These are phyloP conservation scores for Danio tinwini DNA, from an alignment of 2,797 vertebrate species.

Conservation along the genomic window DNA sequence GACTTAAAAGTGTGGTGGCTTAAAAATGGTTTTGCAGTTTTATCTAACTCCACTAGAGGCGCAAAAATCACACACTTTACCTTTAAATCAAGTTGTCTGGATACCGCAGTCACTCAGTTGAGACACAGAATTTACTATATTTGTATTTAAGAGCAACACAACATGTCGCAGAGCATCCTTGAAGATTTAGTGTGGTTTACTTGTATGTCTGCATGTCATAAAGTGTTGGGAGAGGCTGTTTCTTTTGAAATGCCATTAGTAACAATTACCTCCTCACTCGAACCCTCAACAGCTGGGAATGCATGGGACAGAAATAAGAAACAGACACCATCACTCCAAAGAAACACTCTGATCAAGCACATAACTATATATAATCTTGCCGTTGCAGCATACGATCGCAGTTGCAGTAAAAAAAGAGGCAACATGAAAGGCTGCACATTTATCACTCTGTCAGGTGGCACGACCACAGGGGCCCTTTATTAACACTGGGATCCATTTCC, in stretches of 20 bases:
- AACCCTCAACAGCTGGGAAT: constrained; percentile 69
- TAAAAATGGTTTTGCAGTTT: neutral
- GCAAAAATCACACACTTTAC: neutral
- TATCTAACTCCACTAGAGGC: neutral
- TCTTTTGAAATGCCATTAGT: constrained; percentile 41
- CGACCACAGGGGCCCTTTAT: constrained; percentile 27
- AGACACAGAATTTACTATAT: neutral
- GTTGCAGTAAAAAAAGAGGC: neutral
- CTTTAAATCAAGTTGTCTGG: constrained; percentile 8
- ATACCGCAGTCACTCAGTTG: neutral
- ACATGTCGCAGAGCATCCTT: neutral
- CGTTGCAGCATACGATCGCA: constrained; percentile 2
- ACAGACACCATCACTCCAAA: constrained; percentile 56
- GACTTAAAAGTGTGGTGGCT: neutral
- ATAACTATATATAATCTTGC: constrained; percentile 24
- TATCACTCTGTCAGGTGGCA: constrained; percentile 43
- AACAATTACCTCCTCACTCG: constrained; percentile 77
- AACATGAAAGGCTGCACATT: constrained; percentile 31
- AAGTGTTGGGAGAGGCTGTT: neutral
- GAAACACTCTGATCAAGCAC: constrained; percentile 11
- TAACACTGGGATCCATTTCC: constrained; percentile 37
- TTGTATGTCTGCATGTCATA: constrained; percentile 4
- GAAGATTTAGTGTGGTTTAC: neutral
- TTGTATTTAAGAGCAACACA: neutral
- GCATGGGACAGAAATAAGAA: constrained; percentile 61